These are phyloP conservation scores for Onychomys arenicola DNA, from an alignment of 2,797 vertebrate species.

Conservation along the genomic window DNA sequence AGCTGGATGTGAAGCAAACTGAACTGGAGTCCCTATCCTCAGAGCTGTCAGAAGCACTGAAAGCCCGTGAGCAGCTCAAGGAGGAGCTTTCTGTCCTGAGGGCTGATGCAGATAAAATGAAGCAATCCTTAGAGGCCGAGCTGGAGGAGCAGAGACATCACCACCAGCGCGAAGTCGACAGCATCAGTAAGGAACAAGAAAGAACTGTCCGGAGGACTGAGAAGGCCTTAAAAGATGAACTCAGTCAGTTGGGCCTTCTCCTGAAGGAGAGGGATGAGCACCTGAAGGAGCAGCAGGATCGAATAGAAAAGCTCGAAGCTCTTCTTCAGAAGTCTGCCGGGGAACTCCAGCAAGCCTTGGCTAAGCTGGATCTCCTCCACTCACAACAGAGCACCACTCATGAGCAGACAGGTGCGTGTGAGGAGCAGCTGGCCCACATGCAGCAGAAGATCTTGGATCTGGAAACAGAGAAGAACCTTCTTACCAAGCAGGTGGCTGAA, in stretches of 20 bases:
- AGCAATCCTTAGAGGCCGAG: slow-evolving; percentile 88
- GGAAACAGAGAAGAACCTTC: slow-evolving; percentile 87
- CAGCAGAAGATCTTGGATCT: slow-evolving; percentile 86
- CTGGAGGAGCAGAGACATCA: slow-evolving; percentile 89
- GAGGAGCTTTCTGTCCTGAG: slow-evolving; percentile 88
- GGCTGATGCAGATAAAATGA: slow-evolving; percentile 82
- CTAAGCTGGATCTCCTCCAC: slow-evolving; percentile 82
- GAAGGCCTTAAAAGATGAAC: slow-evolving; percentile 92
- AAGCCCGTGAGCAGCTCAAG: slow-evolving; percentile 89
- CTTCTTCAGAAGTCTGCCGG: slow-evolving; percentile 86
- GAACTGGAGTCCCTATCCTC: slow-evolving; percentile 93
- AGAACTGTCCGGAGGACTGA: slow-evolving; percentile 89
- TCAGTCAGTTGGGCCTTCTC: slow-evolving; percentile 90
- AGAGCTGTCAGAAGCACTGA: slow-evolving; percentile 92
- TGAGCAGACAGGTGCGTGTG: slow-evolving; percentile 74
- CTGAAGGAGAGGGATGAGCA: slow-evolving; percentile 92
- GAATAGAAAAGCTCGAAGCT: slow-evolving; percentile 88
- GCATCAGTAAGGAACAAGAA: slow-evolving; percentile 89
- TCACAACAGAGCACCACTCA: slow-evolving; percentile 58
- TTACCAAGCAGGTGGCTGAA: slow-evolving; percentile 85
- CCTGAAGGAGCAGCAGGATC: slow-evolving; percentile 87
- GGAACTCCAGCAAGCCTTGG: slow-evolving; percentile 83
- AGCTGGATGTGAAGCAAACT: slow-evolving; percentile 94
- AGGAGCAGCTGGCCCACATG: slow-evolving; percentile 88
- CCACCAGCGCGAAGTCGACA: slow-evolving; percentile 89